A percentile compares a stretch with the other conserved stretches of the same genome.
These are phyloP conservation scores for Drosophila saltans DNA, from an alignment of 1,140 invertebrate genomes.

Conservation along the genomic window DNA sequence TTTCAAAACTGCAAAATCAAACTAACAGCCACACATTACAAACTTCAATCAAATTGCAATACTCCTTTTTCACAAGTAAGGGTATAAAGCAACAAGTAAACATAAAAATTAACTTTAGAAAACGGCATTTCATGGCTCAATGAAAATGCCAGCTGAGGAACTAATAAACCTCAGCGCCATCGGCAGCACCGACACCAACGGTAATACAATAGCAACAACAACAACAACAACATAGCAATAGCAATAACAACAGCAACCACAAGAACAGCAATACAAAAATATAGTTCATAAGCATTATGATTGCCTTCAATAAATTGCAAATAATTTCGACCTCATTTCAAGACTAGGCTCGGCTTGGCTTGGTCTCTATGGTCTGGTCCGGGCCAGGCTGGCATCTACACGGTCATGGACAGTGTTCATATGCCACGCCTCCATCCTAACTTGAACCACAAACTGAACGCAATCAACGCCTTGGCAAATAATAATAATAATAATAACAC, in stretches of 20 bases:
- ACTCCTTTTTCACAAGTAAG: slow-evolving; percentile 7
- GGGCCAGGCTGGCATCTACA: slow-evolving; percentile 57
- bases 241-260: slow-evolving; percentile 37
- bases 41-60: background rate
- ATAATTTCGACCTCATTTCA: slow-evolving; percentile 81
- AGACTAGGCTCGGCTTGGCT: slow-evolving; percentile 51
- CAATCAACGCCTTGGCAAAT: slow-evolving; percentile 27
- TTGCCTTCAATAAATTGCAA: slow-evolving; percentile 82
- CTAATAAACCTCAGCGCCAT: slow-evolving; percentile 64
- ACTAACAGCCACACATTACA: background rate
- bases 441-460: slow-evolving; percentile 25
- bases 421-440: slow-evolving; percentile 52
- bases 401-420: slow-evolving; percentile 67
- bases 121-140: slow-evolving; percentile 73
- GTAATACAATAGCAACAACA: slow-evolving; percentile 16
- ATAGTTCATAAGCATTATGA: slow-evolving; percentile 77
- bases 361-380: slow-evolving; percentile 6
- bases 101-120: slow-evolving; percentile 53
- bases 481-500: slow-evolving; percentile 40
- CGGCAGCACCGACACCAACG: slow-evolving; percentile 30
- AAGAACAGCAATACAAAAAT: slow-evolving; percentile 56
- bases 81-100: slow-evolving; percentile 40
- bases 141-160: slow-evolving; percentile 66
- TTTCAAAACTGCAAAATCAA: background rate
- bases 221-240: slow-evolving; percentile 16